phyloP scores from a whole-genome alignment of 2,113 vertebrate genomes.

The Cepphus grylle region DNA sequence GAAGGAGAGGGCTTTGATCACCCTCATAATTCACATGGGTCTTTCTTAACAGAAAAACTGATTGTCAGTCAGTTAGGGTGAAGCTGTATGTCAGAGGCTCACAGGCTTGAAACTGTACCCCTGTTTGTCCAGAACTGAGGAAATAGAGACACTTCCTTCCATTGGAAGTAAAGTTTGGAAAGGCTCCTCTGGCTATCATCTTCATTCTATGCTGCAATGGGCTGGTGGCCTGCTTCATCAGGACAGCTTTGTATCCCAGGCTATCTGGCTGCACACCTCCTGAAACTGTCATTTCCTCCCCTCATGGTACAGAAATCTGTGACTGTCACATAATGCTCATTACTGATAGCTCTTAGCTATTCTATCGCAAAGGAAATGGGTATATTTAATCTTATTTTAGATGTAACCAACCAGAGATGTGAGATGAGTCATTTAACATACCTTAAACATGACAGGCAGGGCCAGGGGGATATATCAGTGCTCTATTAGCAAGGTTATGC shows the following conservation, averaged over 20 bases:
- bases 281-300: background rate
- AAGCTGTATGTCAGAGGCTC: background rate
- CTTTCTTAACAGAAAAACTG: background rate
- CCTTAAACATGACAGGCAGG: background rate
- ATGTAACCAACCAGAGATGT: background rate
- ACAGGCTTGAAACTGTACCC: background rate
- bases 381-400: background rate
- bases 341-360: background rate
- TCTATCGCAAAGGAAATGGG: background rate
- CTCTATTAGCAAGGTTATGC: background rate
- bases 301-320: background rate
- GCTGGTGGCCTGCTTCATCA: background rate
- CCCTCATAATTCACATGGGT: background rate
- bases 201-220: background rate
- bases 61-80: background rate
- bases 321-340: background rate
- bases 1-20: background rate
- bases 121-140: background rate
- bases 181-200: background rate
- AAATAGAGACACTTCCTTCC: background rate
- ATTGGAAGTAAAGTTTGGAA: background rate
- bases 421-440: background rate
- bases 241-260: background rate
- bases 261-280: background rate
- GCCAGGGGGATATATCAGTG: background rate